Percentiles rank a stretch among this genome's conserved stretches.
phyloP scores from a whole-genome alignment of 2,888 invertebrate species.

The Tetragonula carbonaria region DNA sequence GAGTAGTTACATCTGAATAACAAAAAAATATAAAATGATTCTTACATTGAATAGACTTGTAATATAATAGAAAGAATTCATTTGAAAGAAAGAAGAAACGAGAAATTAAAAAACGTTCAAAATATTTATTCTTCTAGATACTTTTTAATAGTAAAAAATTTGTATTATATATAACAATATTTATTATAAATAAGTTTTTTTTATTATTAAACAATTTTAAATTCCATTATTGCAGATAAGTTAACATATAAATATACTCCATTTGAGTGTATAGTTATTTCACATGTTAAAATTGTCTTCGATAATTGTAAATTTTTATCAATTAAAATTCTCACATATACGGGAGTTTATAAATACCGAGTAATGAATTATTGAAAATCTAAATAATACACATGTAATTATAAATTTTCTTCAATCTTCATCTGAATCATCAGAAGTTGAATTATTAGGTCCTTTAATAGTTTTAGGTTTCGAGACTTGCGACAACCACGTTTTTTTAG shows the following conservation, averaged over 20 bases:
- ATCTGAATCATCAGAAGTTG: slow-evolving; percentile 78
- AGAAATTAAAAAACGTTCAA: neutral
- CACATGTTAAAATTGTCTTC: slow-evolving; percentile 1
- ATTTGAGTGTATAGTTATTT: neutral
- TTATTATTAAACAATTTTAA: too few species aligned
- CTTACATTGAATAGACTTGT: too few species aligned
- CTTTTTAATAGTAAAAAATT: slow-evolving; percentile 14
- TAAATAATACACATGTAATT: slow-evolving; percentile 10
- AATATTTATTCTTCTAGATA: slow-evolving; percentile 1
- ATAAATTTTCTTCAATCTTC: slow-evolving; percentile 57
- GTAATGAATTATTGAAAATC: slow-evolving; percentile 17
- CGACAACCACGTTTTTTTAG: slow-evolving; percentile 69
- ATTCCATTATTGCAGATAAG: neutral
- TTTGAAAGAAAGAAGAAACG: neutral
- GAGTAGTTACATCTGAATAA: neutral
- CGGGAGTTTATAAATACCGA: slow-evolving; percentile 28
- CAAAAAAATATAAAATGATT: neutral
- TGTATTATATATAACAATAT: slow-evolving; percentile 1
- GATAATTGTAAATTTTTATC: slow-evolving; percentile 47
- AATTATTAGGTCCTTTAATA: slow-evolving; percentile 75
- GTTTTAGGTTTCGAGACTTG: slow-evolving; percentile 75
- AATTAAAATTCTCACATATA: slow-evolving; percentile 13
- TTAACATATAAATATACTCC: neutral
- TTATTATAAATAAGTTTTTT: neutral
- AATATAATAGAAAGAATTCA: neutral